A percentile compares a stretch with the other conserved stretches of the same genome.
phyloP scores from a whole-genome alignment of 2,797 vertebrate genomes.

The Pipistrellus pipistrellus region DNA sequence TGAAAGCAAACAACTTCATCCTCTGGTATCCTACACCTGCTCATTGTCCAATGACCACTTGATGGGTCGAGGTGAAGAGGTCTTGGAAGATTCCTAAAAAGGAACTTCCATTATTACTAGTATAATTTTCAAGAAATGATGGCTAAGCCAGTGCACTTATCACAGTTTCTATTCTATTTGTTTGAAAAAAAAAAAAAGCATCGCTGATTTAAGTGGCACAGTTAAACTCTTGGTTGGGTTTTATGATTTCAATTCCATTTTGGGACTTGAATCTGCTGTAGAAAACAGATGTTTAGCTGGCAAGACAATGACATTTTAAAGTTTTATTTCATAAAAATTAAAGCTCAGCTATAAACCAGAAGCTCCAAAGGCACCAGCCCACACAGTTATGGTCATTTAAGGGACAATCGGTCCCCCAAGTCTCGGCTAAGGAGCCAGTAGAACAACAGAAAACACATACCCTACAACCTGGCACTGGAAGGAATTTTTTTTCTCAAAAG shows the following conservation, averaged over 20 bases:
- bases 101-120: background rate
- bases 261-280: constrained; percentile 1
- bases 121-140: constrained; percentile 3
- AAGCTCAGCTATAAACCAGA: constrained; percentile 66
- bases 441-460: background rate
- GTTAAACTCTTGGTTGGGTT: constrained; percentile 42
- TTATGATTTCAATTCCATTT: constrained; percentile 57
- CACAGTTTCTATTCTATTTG: background rate
- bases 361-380: constrained; percentile 48
- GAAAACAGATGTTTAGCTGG: constrained; percentile 61
- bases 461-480: background rate
- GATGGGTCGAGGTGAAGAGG: background rate
- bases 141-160: background rate
- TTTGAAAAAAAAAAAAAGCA: constrained; percentile 40
- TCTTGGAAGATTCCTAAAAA: background rate
- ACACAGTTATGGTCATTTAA: background rate
- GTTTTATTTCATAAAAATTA: constrained; percentile 69
- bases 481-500: background rate
- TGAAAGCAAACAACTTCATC: background rate
- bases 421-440: no score
- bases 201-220: constrained; percentile 53
- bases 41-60: background rate
- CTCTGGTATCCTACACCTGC: background rate
- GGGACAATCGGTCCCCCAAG: background rate
- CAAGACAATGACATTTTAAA: constrained; percentile 68